Evolutionary conservation across 37 sponge, comb jelly and placozoan genomes (phyloP).

Genomic region (Hexactinellida sp.): DNA sequence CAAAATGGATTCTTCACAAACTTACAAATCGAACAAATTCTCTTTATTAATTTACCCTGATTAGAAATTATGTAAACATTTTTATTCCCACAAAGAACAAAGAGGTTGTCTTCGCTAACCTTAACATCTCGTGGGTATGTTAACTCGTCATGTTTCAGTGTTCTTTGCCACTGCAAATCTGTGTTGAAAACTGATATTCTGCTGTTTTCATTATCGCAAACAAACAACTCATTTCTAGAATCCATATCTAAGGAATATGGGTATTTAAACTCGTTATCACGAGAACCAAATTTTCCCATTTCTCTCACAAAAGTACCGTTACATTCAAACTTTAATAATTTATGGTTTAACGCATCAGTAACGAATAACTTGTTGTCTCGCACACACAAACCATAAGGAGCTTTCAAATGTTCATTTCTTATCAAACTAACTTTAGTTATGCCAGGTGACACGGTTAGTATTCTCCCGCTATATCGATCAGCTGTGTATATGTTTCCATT

Average conservation of each 20-base stretch:
- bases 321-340: neutral
- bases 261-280: neutral
- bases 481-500: neutral
- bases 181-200: neutral
- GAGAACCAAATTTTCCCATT: neutral
- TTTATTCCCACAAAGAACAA: neutral
- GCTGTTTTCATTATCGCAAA: neutral
- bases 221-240: neutral
- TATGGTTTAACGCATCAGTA: neutral
- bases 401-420: neutral
- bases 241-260: neutral
- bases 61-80: neutral
- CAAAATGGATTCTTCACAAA: neutral
- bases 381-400: neutral
- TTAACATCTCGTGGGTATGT: neutral
- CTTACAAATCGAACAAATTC: neutral
- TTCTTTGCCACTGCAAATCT: neutral
- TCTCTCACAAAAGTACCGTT: neutral
- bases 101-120: neutral
- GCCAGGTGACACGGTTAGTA: neutral
- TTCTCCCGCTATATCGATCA: neutral
- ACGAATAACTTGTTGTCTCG: neutral
- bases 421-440: neutral
- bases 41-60: neutral
- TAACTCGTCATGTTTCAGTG: neutral